Percentiles rank a stretch among this genome's conserved stretches.
Conservation (phyloP, 2,797 vertebrate genomes). For the Decapterus maruadsi region DNA sequence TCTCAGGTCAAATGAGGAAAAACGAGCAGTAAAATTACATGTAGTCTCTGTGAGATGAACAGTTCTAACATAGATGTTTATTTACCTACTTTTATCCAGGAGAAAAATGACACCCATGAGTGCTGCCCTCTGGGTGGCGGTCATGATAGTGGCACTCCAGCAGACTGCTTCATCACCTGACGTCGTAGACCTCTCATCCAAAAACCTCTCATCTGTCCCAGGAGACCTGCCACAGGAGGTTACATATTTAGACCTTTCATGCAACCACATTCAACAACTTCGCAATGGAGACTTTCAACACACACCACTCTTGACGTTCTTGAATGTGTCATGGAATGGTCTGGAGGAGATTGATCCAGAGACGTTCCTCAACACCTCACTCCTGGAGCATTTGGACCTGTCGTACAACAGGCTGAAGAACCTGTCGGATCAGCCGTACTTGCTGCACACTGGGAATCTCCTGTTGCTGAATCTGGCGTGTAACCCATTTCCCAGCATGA, state of each 20-base stretch:
- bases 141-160: conserved; percentile 47
- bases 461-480: conserved; percentile 85
- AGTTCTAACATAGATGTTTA: background rate
- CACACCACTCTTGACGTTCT: conserved; percentile 73
- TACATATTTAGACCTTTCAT: conserved; percentile 86
- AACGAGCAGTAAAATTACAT: background rate
- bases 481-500: conserved; percentile 83
- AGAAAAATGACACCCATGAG: conserved; percentile 53
- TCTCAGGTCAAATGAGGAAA: background rate
- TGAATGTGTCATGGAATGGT: conserved; percentile 88
- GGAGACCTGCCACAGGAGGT: conserved; percentile 67
- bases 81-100: conserved; percentile 33
- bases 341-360: conserved; percentile 78
- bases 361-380: conserved; percentile 80
- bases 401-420: conserved; percentile 86
- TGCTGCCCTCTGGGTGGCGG: conserved; percentile 44
- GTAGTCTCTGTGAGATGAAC: too few relatives aligned
- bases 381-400: conserved; percentile 86
- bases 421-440: conserved; percentile 76
- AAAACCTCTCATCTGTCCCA: conserved; percentile 83
- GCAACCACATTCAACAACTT: conserved; percentile 84
- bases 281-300: conserved; percentile 80
- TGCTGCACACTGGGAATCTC: conserved; percentile 77
- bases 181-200: conserved; percentile 70
- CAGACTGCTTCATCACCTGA: conserved; percentile 13